These are phyloP conservation scores for Campoletis raptor DNA, from an alignment of 2,888 invertebrate species.

Conservation along the genomic window DNA sequence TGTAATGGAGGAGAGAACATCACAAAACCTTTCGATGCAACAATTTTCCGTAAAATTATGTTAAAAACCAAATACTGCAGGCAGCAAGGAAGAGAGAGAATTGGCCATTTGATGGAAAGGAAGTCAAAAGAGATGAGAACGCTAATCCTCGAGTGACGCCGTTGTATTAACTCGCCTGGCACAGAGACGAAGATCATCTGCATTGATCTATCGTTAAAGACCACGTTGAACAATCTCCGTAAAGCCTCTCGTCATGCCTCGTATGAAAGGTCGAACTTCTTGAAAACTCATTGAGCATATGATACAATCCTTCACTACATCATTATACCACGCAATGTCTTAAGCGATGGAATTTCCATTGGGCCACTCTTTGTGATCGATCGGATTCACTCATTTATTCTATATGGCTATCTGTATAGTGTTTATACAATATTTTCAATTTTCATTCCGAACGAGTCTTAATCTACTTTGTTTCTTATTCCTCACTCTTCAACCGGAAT, in stretches of 20 bases:
- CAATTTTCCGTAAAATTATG: neutral
- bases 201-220: conserved; percentile 66
- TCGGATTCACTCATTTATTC: conserved; percentile 41
- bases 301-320: conserved; percentile 49
- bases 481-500: neutral
- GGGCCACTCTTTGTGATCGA: conserved; percentile 61
- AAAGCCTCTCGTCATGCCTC: conserved; percentile 53
- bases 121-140: conserved; percentile 50
- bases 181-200: conserved; percentile 57
- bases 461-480: neutral
- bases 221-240: conserved; percentile 65
- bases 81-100: neutral
- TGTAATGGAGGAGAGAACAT: neutral
- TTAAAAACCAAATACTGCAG: conserved; percentile 27
- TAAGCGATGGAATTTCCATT: conserved; percentile 64
- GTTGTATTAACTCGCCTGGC: conserved; percentile 37
- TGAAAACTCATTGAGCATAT: conserved; percentile 66
- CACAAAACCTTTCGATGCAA: neutral
- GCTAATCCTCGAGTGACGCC: conserved; percentile 55
- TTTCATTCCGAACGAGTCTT: conserved; percentile 4
- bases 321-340: conserved; percentile 4
- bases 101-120: conserved; percentile 53
- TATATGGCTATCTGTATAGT: neutral
- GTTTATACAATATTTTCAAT: conserved; percentile 2
- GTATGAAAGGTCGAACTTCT: conserved; percentile 66